Base-by-base conservation (phyloP, 92 coral and sea anemone species). In the Epizoanthus scotinus region DNA sequence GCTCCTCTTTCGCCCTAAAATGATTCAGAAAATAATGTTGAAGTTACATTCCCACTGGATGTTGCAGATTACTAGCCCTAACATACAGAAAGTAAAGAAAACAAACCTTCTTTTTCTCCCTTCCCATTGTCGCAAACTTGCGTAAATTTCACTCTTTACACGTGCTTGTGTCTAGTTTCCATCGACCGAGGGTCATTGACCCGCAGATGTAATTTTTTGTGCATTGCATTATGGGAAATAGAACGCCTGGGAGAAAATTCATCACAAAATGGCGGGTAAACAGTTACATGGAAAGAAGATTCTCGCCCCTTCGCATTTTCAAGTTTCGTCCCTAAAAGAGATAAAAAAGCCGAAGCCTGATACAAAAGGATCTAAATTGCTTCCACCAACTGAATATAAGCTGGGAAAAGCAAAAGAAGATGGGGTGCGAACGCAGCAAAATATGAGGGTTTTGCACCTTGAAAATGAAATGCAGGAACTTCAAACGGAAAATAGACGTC, bases 1-100 rank as follows among this genome's bases (percentile, higher is more conserved):
- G 97, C 93, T 20, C 98, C 98, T 22, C 98, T 87, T 79, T 94
- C 97, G 27, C 98, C 98, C 98, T 94, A 68, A 27, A 79, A 79
- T 28, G 8, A 22, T 62, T 21, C 18, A 28, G 24, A 55, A 27
- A 59, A 31, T 19, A 40, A 2, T 49, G 2, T 14, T 13, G 8
- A 0, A 8, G 28, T 38, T 59, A 8, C 29, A 79, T 5, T 6
- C 70, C 50, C 29, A 59, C 22, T 82, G 38, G 44, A 13, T 0
- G 25, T 31, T 63, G 21, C 17, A 13, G n/a, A 60, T 24, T 25
- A 22, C 13, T 6, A 6, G 26, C 24, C 21, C 5, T 18, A 40
- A 25, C 28, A 28, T 0, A 66, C 26, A n/a, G 67, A 10, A 24
- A 40, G n/a, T 49, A 15, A 47, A 60, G n/a, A 52, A 52, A 21